Evolutionary conservation across 1,140 invertebrate genomes (phyloP).

Genomic region (Sesamia nonagrioides): DNA sequence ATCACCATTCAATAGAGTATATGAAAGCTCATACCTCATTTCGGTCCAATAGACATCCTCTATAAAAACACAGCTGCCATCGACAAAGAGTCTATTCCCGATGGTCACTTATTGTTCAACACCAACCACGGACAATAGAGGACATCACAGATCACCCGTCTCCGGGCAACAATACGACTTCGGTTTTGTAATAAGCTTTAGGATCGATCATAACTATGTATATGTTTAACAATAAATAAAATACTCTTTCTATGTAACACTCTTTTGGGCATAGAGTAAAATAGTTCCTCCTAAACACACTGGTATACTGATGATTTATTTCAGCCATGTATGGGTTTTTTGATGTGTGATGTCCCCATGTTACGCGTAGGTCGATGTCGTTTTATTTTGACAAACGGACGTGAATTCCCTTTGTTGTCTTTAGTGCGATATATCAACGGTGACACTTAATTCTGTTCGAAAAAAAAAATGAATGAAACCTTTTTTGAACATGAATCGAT

Average conservation of each 20-base stretch:
- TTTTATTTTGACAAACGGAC: constrained; percentile 83
- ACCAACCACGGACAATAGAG: constrained; percentile 69
- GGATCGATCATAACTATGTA: constrained; percentile 66
- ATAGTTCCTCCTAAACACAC: constrained; percentile 45
- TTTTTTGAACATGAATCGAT: constrained; percentile 53
- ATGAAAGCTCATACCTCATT: constrained; percentile 63
- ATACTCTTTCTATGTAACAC: constrained; percentile 16
- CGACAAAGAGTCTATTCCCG: constrained; percentile 73
- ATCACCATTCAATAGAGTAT: constrained; percentile 14
- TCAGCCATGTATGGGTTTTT: constrained; percentile 26
- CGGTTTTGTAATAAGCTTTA: constrained; percentile 73
- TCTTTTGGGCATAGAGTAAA: constrained; percentile 54
- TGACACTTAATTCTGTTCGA: constrained; percentile 68
- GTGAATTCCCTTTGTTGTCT: constrained; percentile 77
- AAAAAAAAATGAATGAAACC: constrained; percentile 60
- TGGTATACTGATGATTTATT: constrained; percentile 42
- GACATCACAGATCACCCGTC: constrained; percentile 78
- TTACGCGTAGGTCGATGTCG: constrained; percentile 75
- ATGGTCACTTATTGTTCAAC: constrained; percentile 84
- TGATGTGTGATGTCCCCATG: constrained; percentile 58
- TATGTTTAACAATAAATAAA: constrained; percentile 63
- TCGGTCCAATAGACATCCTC: constrained; percentile 70
- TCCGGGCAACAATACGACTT: constrained; percentile 71
- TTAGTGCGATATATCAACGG: constrained; percentile 77
- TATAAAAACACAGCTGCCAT: constrained; percentile 81